A percentile compares a stretch with the other conserved stretches of the same genome.
Evolutionary conservation across 2,888 invertebrate species (phyloP).

Genomic region (Portevinia maculata): DNA sequence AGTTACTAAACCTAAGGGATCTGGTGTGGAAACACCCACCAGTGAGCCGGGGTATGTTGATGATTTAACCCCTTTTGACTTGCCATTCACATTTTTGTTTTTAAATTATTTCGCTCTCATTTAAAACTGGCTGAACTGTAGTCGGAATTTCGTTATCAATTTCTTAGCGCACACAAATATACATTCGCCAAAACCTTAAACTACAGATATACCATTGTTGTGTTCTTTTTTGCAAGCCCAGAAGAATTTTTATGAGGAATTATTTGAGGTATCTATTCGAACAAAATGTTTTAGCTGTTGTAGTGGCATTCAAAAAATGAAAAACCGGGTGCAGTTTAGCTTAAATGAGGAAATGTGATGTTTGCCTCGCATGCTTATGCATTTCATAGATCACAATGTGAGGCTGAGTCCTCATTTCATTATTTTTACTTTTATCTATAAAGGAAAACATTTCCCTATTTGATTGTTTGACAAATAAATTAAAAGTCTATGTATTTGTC

Average conservation of each 20-base stretch:
- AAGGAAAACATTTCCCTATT: no score
- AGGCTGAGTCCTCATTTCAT: no score
- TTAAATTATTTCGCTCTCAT: not conserved
- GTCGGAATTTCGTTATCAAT: slow-evolving; percentile 8
- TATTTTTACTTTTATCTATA: no score
- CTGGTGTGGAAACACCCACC: slow-evolving; percentile 96
- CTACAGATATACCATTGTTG: slow-evolving; percentile 21
- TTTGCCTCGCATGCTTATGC: not conserved
- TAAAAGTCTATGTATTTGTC: no score
- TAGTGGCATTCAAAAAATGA: slow-evolving; percentile 26
- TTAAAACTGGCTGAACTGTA: slow-evolving; percentile 16
- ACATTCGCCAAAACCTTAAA: slow-evolving; percentile 15
- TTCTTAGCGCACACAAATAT: slow-evolving; percentile 1
- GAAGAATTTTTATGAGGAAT: slow-evolving; percentile 61
- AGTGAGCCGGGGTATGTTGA: slow-evolving; percentile 89
- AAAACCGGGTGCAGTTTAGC: not conserved
- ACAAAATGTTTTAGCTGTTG: slow-evolving; percentile 11
- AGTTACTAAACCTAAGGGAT: slow-evolving; percentile 94
- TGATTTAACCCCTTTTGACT: not conserved
- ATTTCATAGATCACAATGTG: not conserved
- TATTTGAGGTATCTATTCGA: slow-evolving; percentile 61
- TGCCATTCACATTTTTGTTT: not conserved
- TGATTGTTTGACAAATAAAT: no score
- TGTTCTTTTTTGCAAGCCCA: slow-evolving; percentile 56
- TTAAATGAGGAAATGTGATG: not conserved